phyloP scores from a whole-genome alignment of 2,888 invertebrate species.

The Rugalucina vietnamica region DNA sequence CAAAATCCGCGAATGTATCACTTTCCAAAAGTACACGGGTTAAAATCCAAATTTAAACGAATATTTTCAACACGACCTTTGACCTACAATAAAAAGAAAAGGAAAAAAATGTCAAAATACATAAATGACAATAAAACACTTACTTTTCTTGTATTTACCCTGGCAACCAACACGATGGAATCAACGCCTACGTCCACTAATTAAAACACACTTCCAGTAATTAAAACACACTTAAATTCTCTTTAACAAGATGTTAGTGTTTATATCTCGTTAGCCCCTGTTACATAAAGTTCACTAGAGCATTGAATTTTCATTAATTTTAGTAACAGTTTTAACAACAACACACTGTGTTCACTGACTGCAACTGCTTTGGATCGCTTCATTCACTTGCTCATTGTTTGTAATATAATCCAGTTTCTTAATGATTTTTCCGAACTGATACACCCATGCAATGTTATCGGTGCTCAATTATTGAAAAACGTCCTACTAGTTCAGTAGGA shows the following conservation, averaged over 20 bases:
- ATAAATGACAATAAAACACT: neutral
- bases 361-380: neutral
- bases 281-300: neutral
- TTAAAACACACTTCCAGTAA: too few species aligned
- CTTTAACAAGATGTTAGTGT: too few species aligned
- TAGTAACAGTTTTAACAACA: too few species aligned
- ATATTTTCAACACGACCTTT: neutral
- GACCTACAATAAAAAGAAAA: neutral
- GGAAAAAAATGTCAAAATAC: neutral
- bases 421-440: too few species aligned
- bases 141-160: neutral
- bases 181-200: too few species aligned
- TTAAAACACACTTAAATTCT: too few species aligned
- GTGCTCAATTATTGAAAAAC: too few species aligned
- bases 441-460: too few species aligned
- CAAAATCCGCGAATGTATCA: neutral
- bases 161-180: too few species aligned
- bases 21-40: neutral
- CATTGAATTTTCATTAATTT: neutral
- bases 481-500: too few species aligned
- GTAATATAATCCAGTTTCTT: neutral
- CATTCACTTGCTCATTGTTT: neutral
- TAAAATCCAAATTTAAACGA: neutral
- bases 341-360: neutral
- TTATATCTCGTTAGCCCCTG: too few species aligned